Percentiles rank a stretch among this genome's conserved stretches.
Conservation (phyloP, 2,888 invertebrate genomes). For the Clistopyga incitator region DNA sequence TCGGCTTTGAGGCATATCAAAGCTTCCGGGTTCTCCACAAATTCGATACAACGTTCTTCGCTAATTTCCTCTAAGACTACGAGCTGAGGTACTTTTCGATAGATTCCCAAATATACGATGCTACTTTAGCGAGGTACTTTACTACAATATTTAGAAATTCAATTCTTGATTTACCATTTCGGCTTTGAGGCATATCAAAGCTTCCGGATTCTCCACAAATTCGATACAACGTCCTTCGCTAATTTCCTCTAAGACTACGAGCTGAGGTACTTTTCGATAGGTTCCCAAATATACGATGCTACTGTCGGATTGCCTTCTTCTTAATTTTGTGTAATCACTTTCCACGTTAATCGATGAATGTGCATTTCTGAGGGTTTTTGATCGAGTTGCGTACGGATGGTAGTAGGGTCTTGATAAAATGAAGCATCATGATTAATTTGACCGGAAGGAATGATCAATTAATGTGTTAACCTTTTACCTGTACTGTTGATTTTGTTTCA, state of each 20-base stretch:
- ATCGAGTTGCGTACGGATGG: conserved; percentile 73
- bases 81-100: conserved; percentile 75
- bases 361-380: conserved; percentile 64
- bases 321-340: conserved; percentile 36
- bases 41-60: conserved; percentile 57
- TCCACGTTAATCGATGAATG: conserved; percentile 50
- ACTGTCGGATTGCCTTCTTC: conserved; percentile 68
- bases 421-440: conserved; percentile 1
- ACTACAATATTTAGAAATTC: conserved; percentile 30
- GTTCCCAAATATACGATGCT: conserved; percentile 76
- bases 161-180: conserved; percentile 55
- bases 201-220: conserved; percentile 54
- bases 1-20: conserved; percentile 58
- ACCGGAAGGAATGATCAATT: not conserved
- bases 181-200: conserved; percentile 53
- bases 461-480: conserved; percentile 41
- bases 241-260: conserved; percentile 75
- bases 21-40: conserved; percentile 51
- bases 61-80: conserved; percentile 74
- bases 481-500: conserved; percentile 12
- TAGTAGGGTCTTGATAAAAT: conserved; percentile 42
- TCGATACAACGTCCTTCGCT: conserved; percentile 58
- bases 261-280: conserved; percentile 74
- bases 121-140: conserved; percentile 32
- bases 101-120: conserved; percentile 75